These are phyloP conservation scores for Pocillopora grandis DNA, from an alignment of 92 coral and sea anemone genomes.

Conservation along the genomic window DNA sequence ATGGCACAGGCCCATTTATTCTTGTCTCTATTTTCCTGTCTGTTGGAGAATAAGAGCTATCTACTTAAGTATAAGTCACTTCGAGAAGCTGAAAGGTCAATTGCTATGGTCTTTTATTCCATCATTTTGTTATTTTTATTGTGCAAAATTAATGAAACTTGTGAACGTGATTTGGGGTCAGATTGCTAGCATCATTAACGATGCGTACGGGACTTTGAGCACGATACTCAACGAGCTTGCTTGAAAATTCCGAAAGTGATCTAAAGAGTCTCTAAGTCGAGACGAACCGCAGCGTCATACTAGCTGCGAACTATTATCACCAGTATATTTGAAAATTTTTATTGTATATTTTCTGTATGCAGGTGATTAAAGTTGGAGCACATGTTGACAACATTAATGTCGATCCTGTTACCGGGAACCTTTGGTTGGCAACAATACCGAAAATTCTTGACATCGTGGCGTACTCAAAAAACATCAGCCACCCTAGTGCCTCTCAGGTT, in stretches of 20 bases:
- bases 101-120: too few species aligned
- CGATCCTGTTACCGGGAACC: constrained; percentile 70
- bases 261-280: not conserved
- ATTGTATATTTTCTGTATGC: not conserved
- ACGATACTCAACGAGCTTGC: too few species aligned
- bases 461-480: constrained; percentile 57
- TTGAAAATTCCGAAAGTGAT: not conserved
- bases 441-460: constrained; percentile 45
- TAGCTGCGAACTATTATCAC: not conserved
- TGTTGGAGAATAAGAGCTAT: too few species aligned
- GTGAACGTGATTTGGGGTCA: too few species aligned
- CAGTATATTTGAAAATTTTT: not conserved
- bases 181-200: too few species aligned
- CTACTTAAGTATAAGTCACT: too few species aligned
- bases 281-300: not conserved
- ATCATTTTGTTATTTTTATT: too few species aligned
- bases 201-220: too few species aligned
- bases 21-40: too few species aligned
- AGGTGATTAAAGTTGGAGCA: constrained; percentile 63
- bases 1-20: too few species aligned
- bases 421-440: constrained; percentile 78
- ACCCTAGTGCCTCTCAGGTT: constrained; percentile 70
- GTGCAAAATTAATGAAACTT: too few species aligned
- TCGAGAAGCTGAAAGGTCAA: too few species aligned
- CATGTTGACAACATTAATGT: constrained; percentile 74